Base-by-base conservation (phyloP, 2,797 vertebrate species). In the Pampus argenteus region DNA sequence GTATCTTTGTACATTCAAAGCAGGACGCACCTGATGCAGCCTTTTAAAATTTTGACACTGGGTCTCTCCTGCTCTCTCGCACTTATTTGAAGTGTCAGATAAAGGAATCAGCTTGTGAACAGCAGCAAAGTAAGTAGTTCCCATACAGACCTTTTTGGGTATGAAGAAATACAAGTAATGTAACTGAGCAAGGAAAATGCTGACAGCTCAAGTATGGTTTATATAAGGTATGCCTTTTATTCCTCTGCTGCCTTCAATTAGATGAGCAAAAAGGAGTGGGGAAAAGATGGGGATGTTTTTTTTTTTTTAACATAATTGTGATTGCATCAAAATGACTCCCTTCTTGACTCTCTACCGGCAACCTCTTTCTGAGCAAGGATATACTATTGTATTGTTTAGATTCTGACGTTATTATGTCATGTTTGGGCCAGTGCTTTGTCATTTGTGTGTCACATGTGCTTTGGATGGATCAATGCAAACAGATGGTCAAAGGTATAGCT, bases 261-360 rank as follows among this genome's bases (percentile, higher is more conserved):
- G 75, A 75, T 49, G 68, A 84, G 79, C 38, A 52, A 71, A 62
- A 57, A 66, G 42, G 34, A 54, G 77, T 36, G 38, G 54, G 61
- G 65, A 59, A 54, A 75, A 74, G 72, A 85, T 70, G 52, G 34
- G 38, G 49, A 34, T 57, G 48, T 65, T 76, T 60, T 83, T 63
- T 84, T 63, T 84, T 85, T 86, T 85, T 86, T 84, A 84, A 84
- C 79, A 70, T 86, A 83, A 87, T 83, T 86, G 79, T 80, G 76
- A 87, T 90, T 77, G 61, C 86, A 88, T 90, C 86, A 85, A 74
- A 82, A 79, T 78, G 67, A 89, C 77, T 79, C 66, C 55, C 71
- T 73, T 82, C 73, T 70, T 77, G 62, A 72, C 74, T 69, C 68
- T 70, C 47, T 69, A 82, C 76, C 67, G 76, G 61, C 66, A 89